phyloP scores from a whole-genome alignment of 2,113 vertebrate genomes.

The Lepisosteus osseus region DNA sequence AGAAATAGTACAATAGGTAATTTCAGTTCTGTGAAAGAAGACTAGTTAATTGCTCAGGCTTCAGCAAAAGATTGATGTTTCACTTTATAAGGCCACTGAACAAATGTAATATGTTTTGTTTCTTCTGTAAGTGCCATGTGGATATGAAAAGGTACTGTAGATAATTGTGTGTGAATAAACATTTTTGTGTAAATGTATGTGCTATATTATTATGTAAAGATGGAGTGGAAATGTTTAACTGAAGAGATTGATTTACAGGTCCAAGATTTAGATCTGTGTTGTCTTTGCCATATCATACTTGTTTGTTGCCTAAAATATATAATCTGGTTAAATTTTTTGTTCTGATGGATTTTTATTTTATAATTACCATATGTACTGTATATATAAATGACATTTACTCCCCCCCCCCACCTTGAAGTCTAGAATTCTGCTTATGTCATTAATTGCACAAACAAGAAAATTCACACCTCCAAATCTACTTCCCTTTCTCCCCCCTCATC shows the following conservation, averaged over 20 bases:
- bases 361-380: not conserved
- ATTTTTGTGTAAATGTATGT: constrained; percentile 1
- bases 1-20: constrained; percentile 7
- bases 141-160: constrained; percentile 1
- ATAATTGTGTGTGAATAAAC: constrained; percentile 14
- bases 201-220: constrained; percentile 31
- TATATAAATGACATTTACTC: not conserved
- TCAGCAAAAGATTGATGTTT: constrained; percentile 12
- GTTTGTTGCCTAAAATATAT: constrained; percentile 16
- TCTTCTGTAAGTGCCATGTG: constrained; percentile 3
- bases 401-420: not conserved
- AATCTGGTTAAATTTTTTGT: constrained; percentile 4
- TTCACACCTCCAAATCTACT: not conserved
- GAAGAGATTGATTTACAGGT: not conserved
- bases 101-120: constrained; percentile 22
- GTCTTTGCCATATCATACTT: constrained; percentile 12
- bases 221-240: constrained; percentile 15
- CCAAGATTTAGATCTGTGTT: constrained; percentile 19
- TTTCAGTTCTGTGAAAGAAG: constrained; percentile 26
- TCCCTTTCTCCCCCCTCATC: constrained; percentile 11
- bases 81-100: constrained; percentile 34
- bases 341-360: not conserved
- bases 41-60: not conserved
- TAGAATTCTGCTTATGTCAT: constrained; percentile 4
- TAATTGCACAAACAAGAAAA: not conserved